Percentiles rank a stretch among this genome's conserved stretches.
These are phyloP conservation scores for Metacarcinus magister DNA, from an alignment of 2,888 invertebrate genomes.

Conservation along the genomic window DNA sequence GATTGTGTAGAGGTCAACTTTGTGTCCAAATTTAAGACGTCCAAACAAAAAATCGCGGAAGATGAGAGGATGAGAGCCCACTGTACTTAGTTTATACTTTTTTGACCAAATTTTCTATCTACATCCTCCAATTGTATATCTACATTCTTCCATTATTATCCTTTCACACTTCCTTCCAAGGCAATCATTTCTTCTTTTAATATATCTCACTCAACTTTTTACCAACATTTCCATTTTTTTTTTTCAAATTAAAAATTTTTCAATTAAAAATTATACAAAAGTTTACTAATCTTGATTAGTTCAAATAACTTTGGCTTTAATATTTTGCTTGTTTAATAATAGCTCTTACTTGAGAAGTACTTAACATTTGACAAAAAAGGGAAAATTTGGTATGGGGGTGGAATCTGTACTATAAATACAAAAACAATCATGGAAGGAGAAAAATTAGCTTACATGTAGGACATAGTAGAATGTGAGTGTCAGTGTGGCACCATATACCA, in stretches of 20 bases:
- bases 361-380: too few relatives aligned
- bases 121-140: too few relatives aligned
- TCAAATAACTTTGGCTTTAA: too few relatives aligned
- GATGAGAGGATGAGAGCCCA: too few relatives aligned
- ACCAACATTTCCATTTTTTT: background rate
- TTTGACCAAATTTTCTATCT: background rate
- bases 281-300: too few relatives aligned
- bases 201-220: background rate
- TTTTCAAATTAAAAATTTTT: background rate
- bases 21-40: too few relatives aligned
- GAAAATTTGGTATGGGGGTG: background rate
- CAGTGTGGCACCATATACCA: constrained; percentile 68
- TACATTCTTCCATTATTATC: background rate
- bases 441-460: constrained; percentile 69
- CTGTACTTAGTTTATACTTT: too few relatives aligned
- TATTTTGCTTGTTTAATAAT: too few relatives aligned
- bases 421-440: background rate
- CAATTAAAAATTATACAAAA: too few relatives aligned
- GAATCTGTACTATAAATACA: background rate
- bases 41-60: too few relatives aligned
- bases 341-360: too few relatives aligned
- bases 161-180: background rate
- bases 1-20: too few relatives aligned
- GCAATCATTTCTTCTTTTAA: background rate
- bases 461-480: constrained; percentile 70